A percentile compares a stretch with the other conserved stretches of the same genome.
These are phyloP conservation scores for Malurus splendens DNA, from an alignment of 2,797 vertebrate genomes.

Conservation along the genomic window DNA sequence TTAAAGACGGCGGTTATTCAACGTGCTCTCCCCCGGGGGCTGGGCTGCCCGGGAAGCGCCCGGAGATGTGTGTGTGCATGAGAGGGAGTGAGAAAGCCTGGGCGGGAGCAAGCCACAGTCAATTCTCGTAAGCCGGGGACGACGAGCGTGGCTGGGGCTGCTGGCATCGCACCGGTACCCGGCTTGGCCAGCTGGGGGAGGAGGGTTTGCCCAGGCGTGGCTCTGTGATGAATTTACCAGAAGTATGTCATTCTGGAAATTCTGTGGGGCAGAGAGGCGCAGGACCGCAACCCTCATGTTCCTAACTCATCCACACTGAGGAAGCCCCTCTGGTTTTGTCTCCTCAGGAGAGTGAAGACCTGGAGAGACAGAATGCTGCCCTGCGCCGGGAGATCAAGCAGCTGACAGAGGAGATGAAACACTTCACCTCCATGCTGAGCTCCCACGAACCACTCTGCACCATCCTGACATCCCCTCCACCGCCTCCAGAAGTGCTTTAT, in stretches of 20 bases:
- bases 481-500: conserved; percentile 80
- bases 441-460: conserved; percentile 90
- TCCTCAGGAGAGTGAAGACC: conserved; percentile 89
- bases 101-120: conserved; percentile 34
- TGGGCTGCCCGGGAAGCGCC: conserved; percentile 28
- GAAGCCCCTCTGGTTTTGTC: neutral
- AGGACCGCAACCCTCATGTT: neutral
- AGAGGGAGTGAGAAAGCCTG: conserved; percentile 49
- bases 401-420: conserved; percentile 91
- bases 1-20: conserved; percentile 59
- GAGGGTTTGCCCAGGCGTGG: conserved; percentile 67
- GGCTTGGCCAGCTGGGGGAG: neutral
- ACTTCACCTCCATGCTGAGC: conserved; percentile 85
- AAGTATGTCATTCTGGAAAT: conserved; percentile 69
- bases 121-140: conserved; percentile 63
- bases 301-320: neutral
- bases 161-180: conserved; percentile 9
- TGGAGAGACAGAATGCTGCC: conserved; percentile 91
- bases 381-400: conserved; percentile 92
- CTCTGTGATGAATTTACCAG: conserved; percentile 53
- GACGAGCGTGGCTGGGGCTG: neutral
- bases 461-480: conserved; percentile 71
- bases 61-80: neutral
- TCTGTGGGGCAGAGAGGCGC: conserved; percentile 44
- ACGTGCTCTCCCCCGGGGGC: neutral